Percentiles rank a stretch among this genome's conserved stretches.
Conservation (phyloP, 2,113 vertebrate genomes). For the Larimichthys crocea region DNA sequence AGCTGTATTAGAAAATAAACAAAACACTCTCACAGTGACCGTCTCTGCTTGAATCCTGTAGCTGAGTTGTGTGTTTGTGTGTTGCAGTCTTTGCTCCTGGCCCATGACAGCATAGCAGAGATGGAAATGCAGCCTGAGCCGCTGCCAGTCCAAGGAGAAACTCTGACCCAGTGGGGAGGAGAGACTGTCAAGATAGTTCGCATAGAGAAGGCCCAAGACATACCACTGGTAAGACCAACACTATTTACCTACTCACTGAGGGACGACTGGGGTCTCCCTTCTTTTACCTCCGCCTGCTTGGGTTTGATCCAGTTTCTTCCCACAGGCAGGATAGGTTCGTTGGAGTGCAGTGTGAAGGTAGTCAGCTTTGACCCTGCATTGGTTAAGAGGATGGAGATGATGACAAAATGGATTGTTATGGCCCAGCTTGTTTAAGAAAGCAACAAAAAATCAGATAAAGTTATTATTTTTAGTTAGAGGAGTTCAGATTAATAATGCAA, state of each 20-base stretch:
- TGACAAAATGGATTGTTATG: neutral
- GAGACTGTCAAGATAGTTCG: conserved; percentile 97
- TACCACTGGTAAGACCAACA: conserved; percentile 90
- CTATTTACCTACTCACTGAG: neutral
- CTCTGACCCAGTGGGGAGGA: conserved; percentile 91
- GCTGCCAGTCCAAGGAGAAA: conserved; percentile 87
- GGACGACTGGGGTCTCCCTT: no score
- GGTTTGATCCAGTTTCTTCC: neutral
- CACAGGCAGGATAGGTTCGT: neutral
- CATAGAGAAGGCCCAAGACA: conserved; percentile 95
- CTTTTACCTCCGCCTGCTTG: no score
- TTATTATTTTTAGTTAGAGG: no score
- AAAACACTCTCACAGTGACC: neutral
- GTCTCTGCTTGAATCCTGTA: neutral
- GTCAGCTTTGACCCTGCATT: neutral
- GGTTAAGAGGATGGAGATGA: neutral
- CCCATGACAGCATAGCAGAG: conserved; percentile 95
- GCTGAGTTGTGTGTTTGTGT: conserved; percentile 1
- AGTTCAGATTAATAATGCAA: no score
- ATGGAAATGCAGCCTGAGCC: conserved; percentile 94
- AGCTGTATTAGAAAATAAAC: neutral
- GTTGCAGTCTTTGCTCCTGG: conserved; percentile 89
- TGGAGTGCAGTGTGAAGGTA: neutral
- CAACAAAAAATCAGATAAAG: no score
- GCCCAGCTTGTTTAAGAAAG: no score